phyloP scores from a whole-genome alignment of 2,888 invertebrate species.

The Pristionchus mayeri region DNA sequence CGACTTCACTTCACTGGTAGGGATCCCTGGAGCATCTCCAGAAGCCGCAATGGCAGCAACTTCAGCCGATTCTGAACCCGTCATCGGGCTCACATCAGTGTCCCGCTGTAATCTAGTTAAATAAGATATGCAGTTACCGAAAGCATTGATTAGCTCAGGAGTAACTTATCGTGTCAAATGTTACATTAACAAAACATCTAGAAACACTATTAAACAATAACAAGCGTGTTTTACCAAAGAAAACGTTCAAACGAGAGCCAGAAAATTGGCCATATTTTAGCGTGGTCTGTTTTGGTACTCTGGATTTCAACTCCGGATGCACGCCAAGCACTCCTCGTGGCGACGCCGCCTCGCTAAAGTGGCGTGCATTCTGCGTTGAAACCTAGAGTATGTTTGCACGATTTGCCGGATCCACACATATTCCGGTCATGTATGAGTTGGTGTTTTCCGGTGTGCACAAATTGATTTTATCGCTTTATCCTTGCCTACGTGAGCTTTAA shows the following conservation, averaged over 20 bases:
- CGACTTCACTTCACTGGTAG: slow-evolving; percentile 7
- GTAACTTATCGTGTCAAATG: too few relatives aligned
- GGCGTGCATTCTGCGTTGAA: too few relatives aligned
- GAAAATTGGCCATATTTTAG: too few relatives aligned
- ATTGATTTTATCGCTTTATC: background rate
- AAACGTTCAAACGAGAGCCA: too few relatives aligned
- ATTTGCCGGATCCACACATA: background rate
- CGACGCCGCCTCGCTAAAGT: too few relatives aligned
- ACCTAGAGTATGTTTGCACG: background rate
- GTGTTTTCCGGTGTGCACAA: background rate
- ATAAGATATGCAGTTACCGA: background rate
- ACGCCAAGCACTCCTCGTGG: too few relatives aligned
- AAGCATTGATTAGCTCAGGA: too few relatives aligned
- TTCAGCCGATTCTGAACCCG: slow-evolving; percentile 22
- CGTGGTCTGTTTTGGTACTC: too few relatives aligned
- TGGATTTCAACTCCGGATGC: too few relatives aligned
- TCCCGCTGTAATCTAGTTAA: background rate
- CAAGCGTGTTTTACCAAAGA: too few relatives aligned
- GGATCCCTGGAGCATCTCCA: background rate
- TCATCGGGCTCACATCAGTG: slow-evolving; percentile 31
- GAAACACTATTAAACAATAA: background rate
- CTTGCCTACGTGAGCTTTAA: background rate
- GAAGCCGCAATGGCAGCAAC: slow-evolving; percentile 20
- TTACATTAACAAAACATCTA: background rate
- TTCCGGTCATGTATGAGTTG: slow-evolving; percentile 13